Evolutionary conservation across 2,888 invertebrate species (phyloP).

Genomic region (Chymomyza amoena): DNA sequence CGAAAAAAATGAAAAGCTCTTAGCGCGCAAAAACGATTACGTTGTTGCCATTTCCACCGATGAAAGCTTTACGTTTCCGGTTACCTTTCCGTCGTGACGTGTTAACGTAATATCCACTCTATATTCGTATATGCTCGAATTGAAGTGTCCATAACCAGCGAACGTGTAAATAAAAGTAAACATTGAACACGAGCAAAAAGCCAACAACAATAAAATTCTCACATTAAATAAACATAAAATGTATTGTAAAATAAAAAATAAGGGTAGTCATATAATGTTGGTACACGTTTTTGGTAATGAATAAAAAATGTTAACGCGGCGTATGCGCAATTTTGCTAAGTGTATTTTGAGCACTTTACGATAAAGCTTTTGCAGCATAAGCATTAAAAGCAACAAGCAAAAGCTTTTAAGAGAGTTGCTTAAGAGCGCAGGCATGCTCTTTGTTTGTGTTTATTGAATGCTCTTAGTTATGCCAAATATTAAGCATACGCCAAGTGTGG

Average conservation of each 20-base stretch:
- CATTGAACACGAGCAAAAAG: not conserved
- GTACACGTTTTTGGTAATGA: not conserved
- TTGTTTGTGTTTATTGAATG: not conserved
- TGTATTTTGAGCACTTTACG: conserved; percentile 21
- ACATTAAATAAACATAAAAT: not conserved
- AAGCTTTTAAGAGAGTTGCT: conserved; percentile 15
- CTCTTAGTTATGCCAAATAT: conserved; percentile 8
- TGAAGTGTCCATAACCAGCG: conserved; percentile 12
- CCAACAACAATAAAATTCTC: not conserved
- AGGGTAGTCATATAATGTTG: not conserved
- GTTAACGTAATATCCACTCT: conserved; percentile 47
- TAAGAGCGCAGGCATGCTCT: conserved; percentile 2
- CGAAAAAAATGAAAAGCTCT: conserved; percentile 53
- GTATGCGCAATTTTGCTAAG: conserved; percentile 34
- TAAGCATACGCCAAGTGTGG: conserved; percentile 10
- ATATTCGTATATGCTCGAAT: conserved; percentile 59
- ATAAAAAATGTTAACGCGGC: not conserved
- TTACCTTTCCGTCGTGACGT: conserved; percentile 59
- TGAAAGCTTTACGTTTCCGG: conserved; percentile 63
- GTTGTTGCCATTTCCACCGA: conserved; percentile 43
- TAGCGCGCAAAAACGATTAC: conserved; percentile 62
- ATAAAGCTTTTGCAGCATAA: conserved; percentile 37
- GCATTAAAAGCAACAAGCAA: conserved; percentile 23
- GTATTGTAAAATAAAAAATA: not conserved
- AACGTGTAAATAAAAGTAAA: not conserved